A percentile compares a stretch with the other conserved stretches of the same genome.
Evolutionary conservation across 2,888 invertebrate species (phyloP).

Genomic region (Pammene fasciana): DNA sequence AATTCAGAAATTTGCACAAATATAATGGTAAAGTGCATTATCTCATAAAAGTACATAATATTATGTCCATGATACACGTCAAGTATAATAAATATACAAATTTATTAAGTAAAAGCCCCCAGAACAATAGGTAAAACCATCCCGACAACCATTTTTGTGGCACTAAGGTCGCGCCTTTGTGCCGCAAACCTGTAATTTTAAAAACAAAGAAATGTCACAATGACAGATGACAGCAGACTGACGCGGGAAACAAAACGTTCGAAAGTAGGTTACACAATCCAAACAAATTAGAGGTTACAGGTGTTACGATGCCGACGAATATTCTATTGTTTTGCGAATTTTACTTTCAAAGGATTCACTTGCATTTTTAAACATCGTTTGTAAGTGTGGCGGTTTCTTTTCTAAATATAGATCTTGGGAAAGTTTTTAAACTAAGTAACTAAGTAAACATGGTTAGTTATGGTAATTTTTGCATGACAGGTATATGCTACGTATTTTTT

Average conservation of each 20-base stretch:
- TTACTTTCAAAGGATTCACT: constrained; percentile 45
- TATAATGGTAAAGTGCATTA: too few relatives aligned
- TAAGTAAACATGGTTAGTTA: background rate
- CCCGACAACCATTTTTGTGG: constrained; percentile 14
- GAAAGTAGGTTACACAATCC: constrained; percentile 63
- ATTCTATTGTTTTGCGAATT: constrained; percentile 43
- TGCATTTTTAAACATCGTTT: constrained; percentile 35
- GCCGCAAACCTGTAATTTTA: constrained; percentile 48
- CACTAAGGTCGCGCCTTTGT: constrained; percentile 32
- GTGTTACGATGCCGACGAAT: constrained; percentile 47
- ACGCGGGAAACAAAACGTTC: constrained; percentile 62
- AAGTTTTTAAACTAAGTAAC: constrained; percentile 5
- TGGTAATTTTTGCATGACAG: background rate
- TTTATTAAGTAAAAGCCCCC: constrained; percentile 27
- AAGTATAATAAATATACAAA: too few relatives aligned
- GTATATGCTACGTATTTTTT: too few relatives aligned
- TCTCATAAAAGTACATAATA: too few relatives aligned
- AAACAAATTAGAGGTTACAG: constrained; percentile 58
- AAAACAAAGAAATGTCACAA: constrained; percentile 58
- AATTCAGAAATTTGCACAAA: too few relatives aligned
- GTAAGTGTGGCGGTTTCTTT: constrained; percentile 20
- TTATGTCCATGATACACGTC: too few relatives aligned
- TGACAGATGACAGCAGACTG: constrained; percentile 60
- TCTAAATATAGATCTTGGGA: constrained; percentile 30
- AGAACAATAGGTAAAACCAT: constrained; percentile 25